These are phyloP conservation scores for Lepas anatifera DNA, from an alignment of 2,888 invertebrate species.

Conservation along the genomic window DNA sequence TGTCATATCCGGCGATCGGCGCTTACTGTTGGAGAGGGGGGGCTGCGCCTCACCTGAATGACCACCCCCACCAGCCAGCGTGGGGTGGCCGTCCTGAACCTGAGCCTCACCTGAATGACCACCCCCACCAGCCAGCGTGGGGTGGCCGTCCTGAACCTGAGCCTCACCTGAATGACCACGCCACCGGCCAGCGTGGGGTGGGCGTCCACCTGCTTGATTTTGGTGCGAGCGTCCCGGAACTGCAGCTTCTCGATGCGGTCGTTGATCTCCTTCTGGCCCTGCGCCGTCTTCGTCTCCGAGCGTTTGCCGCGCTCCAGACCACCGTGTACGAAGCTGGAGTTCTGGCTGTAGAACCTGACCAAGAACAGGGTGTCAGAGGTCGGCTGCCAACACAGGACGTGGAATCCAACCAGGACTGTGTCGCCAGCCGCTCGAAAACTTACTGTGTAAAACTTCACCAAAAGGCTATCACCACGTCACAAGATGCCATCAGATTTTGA, in stretches of 20 bases:
- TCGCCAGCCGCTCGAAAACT: too few species aligned
- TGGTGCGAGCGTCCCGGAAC: conserved; percentile 93
- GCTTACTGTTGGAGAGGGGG: too few species aligned
- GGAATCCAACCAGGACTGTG: too few species aligned
- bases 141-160: not conserved
- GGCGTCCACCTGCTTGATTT: conserved; percentile 92
- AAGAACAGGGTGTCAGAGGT: too few species aligned
- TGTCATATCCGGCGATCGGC: too few species aligned
- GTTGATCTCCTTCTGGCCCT: conserved; percentile 89
- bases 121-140: not conserved
- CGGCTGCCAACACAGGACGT: too few species aligned
- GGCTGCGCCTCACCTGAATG: too few species aligned
- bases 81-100: not conserved
- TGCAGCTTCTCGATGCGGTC: conserved; percentile 88
- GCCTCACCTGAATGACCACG: conserved; percentile 75
- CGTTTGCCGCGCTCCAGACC: conserved; percentile 58
- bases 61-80: not conserved
- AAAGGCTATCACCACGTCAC: too few species aligned
- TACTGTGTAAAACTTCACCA: too few species aligned
- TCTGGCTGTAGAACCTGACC: conserved; percentile 86
- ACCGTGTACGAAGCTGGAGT: conserved; percentile 92
- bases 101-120: too few species aligned
- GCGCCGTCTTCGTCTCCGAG: conserved; percentile 50
- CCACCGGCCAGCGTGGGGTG: conserved; percentile 87
- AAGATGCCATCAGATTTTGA: too few species aligned